Conservation (phyloP, 2,888 invertebrate genomes). For the Tribolium freemani region DNA sequence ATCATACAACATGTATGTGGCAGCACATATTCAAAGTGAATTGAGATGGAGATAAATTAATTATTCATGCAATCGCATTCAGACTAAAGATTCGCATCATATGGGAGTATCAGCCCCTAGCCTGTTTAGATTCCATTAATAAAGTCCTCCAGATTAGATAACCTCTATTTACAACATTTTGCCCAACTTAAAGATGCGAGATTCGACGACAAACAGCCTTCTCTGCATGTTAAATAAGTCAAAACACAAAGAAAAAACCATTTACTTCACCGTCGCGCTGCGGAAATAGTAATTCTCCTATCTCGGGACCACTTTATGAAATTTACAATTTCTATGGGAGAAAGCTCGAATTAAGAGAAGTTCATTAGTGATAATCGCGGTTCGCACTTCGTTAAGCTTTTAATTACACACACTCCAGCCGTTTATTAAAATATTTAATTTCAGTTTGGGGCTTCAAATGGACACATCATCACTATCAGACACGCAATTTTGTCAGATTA, state of each 20-base stretch:
- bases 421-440: slow-evolving; percentile 65
- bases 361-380: slow-evolving; percentile 64
- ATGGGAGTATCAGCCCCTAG: slow-evolving; percentile 59
- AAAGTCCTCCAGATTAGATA: slow-evolving; percentile 65
- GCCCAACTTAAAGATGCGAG: slow-evolving; percentile 58
- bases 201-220: slow-evolving; percentile 14
- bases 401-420: slow-evolving; percentile 60
- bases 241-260: background rate
- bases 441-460: slow-evolving; percentile 54
- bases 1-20: slow-evolving; percentile 65
- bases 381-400: slow-evolving; percentile 62
- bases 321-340: slow-evolving; percentile 41
- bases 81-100: slow-evolving; percentile 63
- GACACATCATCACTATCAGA: slow-evolving; percentile 55
- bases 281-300: slow-evolving; percentile 40
- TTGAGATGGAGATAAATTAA: slow-evolving; percentile 65
- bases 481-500: slow-evolving; percentile 50
- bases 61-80: slow-evolving; percentile 64
- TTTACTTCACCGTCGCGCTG: slow-evolving; percentile 2
- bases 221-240: background rate
- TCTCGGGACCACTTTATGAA: slow-evolving; percentile 29
- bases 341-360: slow-evolving; percentile 61
- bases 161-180: slow-evolving; percentile 62
- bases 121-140: slow-evolving; percentile 65
- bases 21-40: slow-evolving; percentile 65